Conservation (phyloP, 2,113 vertebrate genomes). For the Lutjanus erythropterus region DNA sequence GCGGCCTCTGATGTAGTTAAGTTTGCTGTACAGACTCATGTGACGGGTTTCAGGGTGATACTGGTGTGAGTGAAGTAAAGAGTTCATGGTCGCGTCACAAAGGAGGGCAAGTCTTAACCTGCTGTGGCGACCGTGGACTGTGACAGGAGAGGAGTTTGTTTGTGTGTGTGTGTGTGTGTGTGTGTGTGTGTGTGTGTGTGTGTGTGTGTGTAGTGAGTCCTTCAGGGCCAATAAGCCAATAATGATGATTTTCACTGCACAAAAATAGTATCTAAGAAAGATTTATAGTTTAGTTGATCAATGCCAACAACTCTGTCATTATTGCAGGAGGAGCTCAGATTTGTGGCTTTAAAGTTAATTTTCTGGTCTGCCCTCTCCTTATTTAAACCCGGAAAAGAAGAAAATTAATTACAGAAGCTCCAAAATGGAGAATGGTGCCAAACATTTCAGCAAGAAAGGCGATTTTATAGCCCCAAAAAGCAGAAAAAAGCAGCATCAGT, state of each 20-base stretch:
- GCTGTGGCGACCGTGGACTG: slow-evolving; percentile 8
- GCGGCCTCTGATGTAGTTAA: slow-evolving; percentile 63
- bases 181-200: not conserved
- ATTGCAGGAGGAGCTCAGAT: slow-evolving; percentile 37
- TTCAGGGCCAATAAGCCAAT: not conserved
- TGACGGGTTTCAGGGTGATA: slow-evolving; percentile 46
- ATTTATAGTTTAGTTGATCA: slow-evolving; percentile 18
- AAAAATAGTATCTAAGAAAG: slow-evolving; percentile 4
- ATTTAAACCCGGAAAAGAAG: slow-evolving; percentile 24
- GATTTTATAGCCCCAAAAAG: not conserved
- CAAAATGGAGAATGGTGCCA: not conserved
- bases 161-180: not conserved
- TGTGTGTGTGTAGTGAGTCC: not conserved
- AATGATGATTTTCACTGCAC: not conserved
- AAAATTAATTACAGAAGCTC: slow-evolving; percentile 7
- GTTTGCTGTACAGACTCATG: slow-evolving; percentile 35
- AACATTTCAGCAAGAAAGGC: not conserved
- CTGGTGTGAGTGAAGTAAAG: slow-evolving; percentile 35
- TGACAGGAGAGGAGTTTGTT: not conserved
- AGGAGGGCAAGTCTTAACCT: slow-evolving; percentile 7
- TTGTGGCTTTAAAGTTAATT: slow-evolving; percentile 22
- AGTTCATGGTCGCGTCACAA: slow-evolving; percentile 35
- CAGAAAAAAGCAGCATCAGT: not conserved
- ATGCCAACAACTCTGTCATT: slow-evolving; percentile 46
- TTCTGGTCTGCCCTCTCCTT: slow-evolving; percentile 18